Percentiles rank a stretch among this genome's conserved stretches.
These are phyloP conservation scores for Pediacus dermestoides DNA, from an alignment of 2,888 invertebrate genomes.

Conservation along the genomic window DNA sequence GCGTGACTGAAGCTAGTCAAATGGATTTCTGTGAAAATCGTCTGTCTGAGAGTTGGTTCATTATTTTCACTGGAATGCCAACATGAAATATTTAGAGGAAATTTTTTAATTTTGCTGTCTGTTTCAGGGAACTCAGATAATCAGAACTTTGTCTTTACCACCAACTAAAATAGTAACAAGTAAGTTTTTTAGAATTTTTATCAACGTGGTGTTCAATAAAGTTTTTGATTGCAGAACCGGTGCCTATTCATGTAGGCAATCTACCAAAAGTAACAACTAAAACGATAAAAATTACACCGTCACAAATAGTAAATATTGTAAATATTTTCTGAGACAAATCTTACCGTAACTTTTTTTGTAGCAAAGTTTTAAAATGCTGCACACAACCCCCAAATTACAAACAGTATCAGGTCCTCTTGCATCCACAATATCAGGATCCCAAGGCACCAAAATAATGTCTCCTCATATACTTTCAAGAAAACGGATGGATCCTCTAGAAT, in stretches of 20 bases:
- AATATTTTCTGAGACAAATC: not conserved
- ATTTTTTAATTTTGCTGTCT: no score
- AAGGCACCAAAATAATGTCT: conserved; percentile 16
- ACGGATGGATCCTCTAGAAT: conserved; percentile 55
- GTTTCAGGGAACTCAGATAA: conserved; percentile 23
- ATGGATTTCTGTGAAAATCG: no score
- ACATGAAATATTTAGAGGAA: no score
- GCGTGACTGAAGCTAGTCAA: no score
- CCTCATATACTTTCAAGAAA: conserved; percentile 52
- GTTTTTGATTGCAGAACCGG: conserved; percentile 6
- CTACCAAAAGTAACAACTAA: conserved; percentile 54
- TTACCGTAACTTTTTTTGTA: conserved; percentile 31
- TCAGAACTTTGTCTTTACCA: conserved; percentile 26
- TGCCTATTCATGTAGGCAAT: conserved; percentile 53
- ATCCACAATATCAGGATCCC: conserved; percentile 18
- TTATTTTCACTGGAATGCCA: no score
- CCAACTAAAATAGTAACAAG: conserved; percentile 43
- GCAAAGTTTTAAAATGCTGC: conserved; percentile 43
- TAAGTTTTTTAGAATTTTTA: conserved; percentile 29
- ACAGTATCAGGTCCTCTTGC: conserved; percentile 33
- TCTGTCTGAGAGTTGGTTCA: no score
- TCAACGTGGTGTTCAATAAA: conserved; percentile 7
- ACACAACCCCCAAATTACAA: conserved; percentile 36
- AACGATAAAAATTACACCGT: conserved; percentile 53
- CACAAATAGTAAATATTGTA: conserved; percentile 56